Base-by-base conservation (phyloP, 2,797 vertebrate genomes). In the Emys orbicularis region DNA sequence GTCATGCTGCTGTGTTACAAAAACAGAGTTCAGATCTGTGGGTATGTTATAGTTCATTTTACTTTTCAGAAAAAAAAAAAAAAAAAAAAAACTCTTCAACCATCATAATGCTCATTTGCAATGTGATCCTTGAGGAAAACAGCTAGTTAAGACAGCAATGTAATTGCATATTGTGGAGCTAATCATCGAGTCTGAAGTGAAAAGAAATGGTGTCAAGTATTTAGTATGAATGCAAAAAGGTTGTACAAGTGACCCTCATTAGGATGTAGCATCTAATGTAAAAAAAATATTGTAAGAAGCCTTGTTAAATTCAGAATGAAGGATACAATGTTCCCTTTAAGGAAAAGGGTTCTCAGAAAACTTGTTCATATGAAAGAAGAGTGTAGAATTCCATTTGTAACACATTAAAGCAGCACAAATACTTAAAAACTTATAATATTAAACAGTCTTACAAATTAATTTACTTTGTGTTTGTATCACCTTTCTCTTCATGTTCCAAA, bases 271-370 rank as follows among this genome's bases (percentile, higher is more conserved):
- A 80, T 92, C 91, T 68, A 50, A 89, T 91, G 57, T 13, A 12
- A 59, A 59, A 59, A 87, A 94, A 92, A 82, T 90, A 57, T 84
- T 90, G 57, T 59, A 59, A 31, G 27, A 50, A 86, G 91, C 92
- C 10, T 96, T 90, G 95, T 89, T 92, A 50, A 86, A 93, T 93
- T 93, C 27, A 92, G 87, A 92, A 79, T 18, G 72, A 94, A 93
- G 47, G 68, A 53, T 3, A 94, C 31, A 90, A 50, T 47, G 57
- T 31, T 56, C 87, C 85, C 83, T 86, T 54, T 29, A 93, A 50
- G 94, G 92, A 80, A 79, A 77, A 93, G n/a, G 53, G 59, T 52
- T 88, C 27, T 2, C 5, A 84, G 9, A 90, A 86, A 94, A 81
- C 31, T 41, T 80, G 65, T 87, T 86, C 74, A 90, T 77, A 19